phyloP scores from a whole-genome alignment of 2,888 invertebrate species.

The Drosophila yooni region DNA sequence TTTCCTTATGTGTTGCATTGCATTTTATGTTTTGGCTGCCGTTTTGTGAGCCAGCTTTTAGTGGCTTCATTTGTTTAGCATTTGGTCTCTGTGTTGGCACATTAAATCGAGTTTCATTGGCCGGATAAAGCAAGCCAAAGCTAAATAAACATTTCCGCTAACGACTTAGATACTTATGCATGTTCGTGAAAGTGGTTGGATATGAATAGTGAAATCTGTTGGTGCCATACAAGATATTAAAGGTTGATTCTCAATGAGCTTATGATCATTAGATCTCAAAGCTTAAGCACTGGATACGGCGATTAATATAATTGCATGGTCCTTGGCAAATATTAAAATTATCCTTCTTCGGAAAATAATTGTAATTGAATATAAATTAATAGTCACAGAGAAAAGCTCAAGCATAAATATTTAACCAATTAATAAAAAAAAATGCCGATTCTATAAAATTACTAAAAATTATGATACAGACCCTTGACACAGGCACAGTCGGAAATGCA shows the following conservation, averaged over 20 bases:
- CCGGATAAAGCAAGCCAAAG: conserved; percentile 4
- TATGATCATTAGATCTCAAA: not conserved
- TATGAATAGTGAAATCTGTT: not conserved
- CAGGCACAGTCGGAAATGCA: conserved; percentile 9
- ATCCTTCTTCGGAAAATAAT: not conserved
- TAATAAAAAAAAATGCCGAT: not conserved
- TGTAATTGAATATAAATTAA: not conserved
- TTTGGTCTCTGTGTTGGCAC: conserved; percentile 33
- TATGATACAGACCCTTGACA: not conserved
- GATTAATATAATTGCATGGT: not conserved
- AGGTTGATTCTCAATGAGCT: not conserved
- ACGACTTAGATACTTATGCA: not conserved
- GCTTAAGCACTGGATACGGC: not conserved
- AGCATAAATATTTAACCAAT: not conserved
- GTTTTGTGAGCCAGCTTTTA: conserved; percentile 45
- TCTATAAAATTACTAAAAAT: not conserved
- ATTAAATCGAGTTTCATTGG: conserved; percentile 35
- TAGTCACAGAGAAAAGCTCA: not conserved
- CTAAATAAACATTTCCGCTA: conserved; percentile 8
- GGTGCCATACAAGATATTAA: not conserved
- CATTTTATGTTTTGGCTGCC: conserved; percentile 32
- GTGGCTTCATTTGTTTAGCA: conserved; percentile 53
- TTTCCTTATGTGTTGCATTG: conserved; percentile 15
- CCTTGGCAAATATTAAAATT: not conserved
- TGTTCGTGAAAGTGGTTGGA: not conserved